Base-by-base conservation (phyloP, 2,888 invertebrate genomes). In the Drosophila ustulata region DNA sequence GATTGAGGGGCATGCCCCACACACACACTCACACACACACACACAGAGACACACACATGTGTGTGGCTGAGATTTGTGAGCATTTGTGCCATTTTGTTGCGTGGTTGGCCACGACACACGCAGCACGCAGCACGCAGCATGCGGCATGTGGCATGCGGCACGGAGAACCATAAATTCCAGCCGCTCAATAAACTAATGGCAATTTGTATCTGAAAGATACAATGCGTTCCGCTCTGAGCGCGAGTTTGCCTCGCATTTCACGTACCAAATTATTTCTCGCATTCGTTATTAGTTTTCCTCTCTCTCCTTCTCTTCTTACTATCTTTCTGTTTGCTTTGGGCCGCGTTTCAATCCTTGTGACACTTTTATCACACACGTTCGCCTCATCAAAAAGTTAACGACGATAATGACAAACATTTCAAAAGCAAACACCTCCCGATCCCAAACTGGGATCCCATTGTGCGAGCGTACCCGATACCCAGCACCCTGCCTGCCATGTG, bases 281-380 rank as follows among this genome's bases (percentile, higher is more conserved):
- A 3, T 55, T 56, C 55, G 59, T 71, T 76, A 68, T 75, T 71
- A 58, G 69, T 65, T 76, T 72, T 58, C 41, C 53, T 50, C 52
- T 28, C n/a, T n/a, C 28, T 32, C 26, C n/a, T 6, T 28, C 8
- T 47, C 41, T 11, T 41, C 28, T 53, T 9, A 9, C 30, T 32
- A 6, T 13, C 30, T 18, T 32, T n/a, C 1, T 37, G 11, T 23
- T 39, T 57, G 39, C 43, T 25, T 59, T 50, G 37, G 25, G 52
- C 28, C 4, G n/a, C 26, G 23, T 41, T 28, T 62, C 56, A 80
- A 88, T 85, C 86, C 88, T 71, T 83, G 82, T 75, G 88, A 88
- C 88, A 85, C 70, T 85, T 88, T 88, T 83, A 86, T 83, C 81
- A 85, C 88, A 81, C 85, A 88, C 86, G 83, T 88, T 85, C 88